Evolutionary conservation across 2,113 vertebrate genomes (phyloP).

Genomic region (Bucco capensis): DNA sequence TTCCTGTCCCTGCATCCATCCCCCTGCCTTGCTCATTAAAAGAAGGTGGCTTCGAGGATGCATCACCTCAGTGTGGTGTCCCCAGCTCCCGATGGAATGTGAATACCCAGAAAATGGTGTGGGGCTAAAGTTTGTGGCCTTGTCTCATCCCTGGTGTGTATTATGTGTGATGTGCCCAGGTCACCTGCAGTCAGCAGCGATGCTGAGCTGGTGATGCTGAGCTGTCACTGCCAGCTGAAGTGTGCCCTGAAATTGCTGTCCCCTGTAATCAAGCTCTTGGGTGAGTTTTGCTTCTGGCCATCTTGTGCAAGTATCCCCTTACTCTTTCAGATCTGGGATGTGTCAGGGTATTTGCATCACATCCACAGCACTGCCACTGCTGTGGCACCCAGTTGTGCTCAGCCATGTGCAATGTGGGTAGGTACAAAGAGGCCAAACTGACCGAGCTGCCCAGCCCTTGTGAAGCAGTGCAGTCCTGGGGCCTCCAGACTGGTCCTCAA

Average conservation of each 20-base stretch:
- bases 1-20: neutral
- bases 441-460: neutral
- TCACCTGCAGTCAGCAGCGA: neutral
- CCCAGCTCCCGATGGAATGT: neutral
- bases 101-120: neutral
- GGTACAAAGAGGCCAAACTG: neutral
- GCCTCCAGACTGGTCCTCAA: neutral
- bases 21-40: neutral
- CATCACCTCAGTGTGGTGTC: neutral
- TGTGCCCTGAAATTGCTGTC: neutral
- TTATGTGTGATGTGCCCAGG: accelerated
- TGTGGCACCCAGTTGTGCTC: accelerated
- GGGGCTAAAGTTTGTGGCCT: neutral
- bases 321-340: neutral
- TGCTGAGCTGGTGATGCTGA: neutral
- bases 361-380: neutral
- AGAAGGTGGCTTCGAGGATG: neutral
- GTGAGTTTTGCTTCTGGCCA: neutral
- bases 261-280: neutral
- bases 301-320: neutral
- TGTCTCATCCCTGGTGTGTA: neutral
- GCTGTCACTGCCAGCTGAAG: neutral
- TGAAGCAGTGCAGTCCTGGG: neutral
- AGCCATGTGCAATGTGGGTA: neutral
- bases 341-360: neutral